phyloP scores from a whole-genome alignment of 2,797 vertebrate genomes.

The Carcharodon carcharias region DNA sequence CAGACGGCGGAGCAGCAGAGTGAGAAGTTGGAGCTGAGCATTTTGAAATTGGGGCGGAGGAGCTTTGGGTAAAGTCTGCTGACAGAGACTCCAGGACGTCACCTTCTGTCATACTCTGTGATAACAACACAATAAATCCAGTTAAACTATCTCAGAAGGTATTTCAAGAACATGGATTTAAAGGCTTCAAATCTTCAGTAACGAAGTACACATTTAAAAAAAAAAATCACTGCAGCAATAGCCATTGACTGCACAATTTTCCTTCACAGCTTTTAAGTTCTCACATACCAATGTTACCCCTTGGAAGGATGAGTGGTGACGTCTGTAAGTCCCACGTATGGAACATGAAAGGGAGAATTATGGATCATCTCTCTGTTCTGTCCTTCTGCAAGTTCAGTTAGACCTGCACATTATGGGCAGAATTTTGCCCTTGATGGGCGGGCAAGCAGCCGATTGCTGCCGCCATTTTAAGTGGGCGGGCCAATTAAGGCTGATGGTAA shows the following conservation, averaged over 20 bases:
- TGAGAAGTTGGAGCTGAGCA: constrained; percentile 40
- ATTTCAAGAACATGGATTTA: not conserved
- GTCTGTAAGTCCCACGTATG: not conserved
- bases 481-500: too few relatives aligned
- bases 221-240: not conserved
- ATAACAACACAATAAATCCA: constrained; percentile 32
- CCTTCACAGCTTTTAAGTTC: not conserved
- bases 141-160: not conserved
- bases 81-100: constrained; percentile 56
- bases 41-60: not conserved
- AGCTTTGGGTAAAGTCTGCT: constrained; percentile 50
- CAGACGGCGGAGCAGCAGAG: constrained; percentile 36
- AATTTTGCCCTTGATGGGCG: too few relatives aligned
- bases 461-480: too few relatives aligned
- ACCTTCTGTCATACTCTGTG: constrained; percentile 55
- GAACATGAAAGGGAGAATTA: not conserved
- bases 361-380: not conserved
- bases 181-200: not conserved
- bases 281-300: not conserved
- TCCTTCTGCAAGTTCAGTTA: not conserved
- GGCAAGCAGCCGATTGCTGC: too few relatives aligned
- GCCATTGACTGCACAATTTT: not conserved
- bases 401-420: not conserved
- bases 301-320: not conserved
- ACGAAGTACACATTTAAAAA: not conserved